Conservation (phyloP, 1,140 invertebrate species). For the Caenorhabditis remanei region DNA sequence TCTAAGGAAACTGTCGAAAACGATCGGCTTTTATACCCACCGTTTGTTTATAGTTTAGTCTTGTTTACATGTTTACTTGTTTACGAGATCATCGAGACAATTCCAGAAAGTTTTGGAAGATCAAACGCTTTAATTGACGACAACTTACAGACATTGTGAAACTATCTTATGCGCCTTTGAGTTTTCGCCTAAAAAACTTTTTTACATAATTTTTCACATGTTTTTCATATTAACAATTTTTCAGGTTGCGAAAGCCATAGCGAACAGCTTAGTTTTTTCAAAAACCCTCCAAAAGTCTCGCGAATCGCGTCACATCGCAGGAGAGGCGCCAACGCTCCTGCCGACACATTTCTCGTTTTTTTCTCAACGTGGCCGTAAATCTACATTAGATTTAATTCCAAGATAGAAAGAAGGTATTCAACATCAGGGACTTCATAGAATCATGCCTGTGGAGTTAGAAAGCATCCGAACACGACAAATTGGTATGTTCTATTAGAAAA, state of each 20-base stretch:
- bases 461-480: constrained; percentile 66
- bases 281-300: background rate
- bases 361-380: constrained; percentile 44
- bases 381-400: constrained; percentile 9
- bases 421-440: background rate
- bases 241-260: too few species aligned
- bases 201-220: background rate
- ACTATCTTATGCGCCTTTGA: background rate
- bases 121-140: constrained; percentile 5
- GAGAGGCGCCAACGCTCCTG: background rate
- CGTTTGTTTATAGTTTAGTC: background rate
- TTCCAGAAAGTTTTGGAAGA: background rate
- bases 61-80: constrained; percentile 10
- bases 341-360: constrained; percentile 4
- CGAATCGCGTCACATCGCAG: background rate
- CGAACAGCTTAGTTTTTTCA: background rate
- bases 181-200: too few species aligned
- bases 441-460: constrained; percentile 52
- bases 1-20: constrained; percentile 25
- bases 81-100: constrained; percentile 21
- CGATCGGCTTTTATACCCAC: background rate
- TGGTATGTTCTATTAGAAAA: constrained; percentile 56
- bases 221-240: too few species aligned
- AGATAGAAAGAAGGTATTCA: background rate
- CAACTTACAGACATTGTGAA: background rate